These are phyloP conservation scores for Drosophila melanosoma DNA, from an alignment of 2,888 invertebrate genomes.

Conservation along the genomic window DNA sequence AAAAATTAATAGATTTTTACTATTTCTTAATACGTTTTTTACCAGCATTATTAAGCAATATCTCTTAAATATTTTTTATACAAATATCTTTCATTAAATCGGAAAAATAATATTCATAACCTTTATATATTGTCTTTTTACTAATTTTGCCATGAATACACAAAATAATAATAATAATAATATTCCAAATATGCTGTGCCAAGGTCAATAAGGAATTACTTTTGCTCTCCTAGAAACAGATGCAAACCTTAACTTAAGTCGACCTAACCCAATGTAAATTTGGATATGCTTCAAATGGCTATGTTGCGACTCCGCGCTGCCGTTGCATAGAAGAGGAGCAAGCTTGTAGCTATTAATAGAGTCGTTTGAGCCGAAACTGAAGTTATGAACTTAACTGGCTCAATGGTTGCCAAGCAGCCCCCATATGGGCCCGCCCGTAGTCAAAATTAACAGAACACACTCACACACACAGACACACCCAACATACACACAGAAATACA, in stretches of 20 bases:
- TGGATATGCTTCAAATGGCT: constrained; percentile 19
- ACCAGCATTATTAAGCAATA: too few species aligned
- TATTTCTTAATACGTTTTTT: too few species aligned
- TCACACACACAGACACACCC: constrained; percentile 17
- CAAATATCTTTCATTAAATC: too few species aligned
- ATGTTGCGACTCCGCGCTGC: constrained; percentile 8
- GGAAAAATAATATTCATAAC: background rate
- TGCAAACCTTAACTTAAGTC: constrained; percentile 39
- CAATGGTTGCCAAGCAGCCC: constrained; percentile 76
- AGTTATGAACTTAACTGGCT: constrained; percentile 80
- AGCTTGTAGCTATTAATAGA: constrained; percentile 75
- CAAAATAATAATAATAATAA: background rate
- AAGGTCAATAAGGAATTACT: constrained; percentile 42
- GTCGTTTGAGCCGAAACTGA: constrained; percentile 74
- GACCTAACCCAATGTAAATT: constrained; percentile 69
- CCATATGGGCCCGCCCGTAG: constrained; percentile 34
- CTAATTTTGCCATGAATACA: background rate
- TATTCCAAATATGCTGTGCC: background rate
- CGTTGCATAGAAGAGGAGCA: constrained; percentile 22
- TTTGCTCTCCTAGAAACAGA: constrained; percentile 16
- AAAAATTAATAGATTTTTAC: too few species aligned
- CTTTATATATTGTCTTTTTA: background rate
- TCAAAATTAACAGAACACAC: constrained; percentile 65
- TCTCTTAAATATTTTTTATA: too few species aligned
- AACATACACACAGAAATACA: background rate